Conservation (phyloP, 1,140 invertebrate genomes). For the Caenorhabditis briggsae region DNA sequence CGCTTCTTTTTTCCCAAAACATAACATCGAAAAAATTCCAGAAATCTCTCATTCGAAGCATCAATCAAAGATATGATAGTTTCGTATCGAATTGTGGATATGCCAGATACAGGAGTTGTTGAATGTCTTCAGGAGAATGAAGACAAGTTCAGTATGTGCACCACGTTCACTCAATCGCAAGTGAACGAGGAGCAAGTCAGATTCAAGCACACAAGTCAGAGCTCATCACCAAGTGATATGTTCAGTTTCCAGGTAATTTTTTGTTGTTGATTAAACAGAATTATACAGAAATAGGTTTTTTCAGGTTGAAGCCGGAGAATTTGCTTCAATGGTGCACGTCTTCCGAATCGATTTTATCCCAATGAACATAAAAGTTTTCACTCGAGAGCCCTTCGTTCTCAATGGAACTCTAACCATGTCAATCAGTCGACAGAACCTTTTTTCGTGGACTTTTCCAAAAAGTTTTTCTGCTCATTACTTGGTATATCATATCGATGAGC, state of each 20-base stretch:
- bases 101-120: constrained; percentile 74
- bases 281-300: constrained; percentile 54
- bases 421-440: constrained; percentile 68
- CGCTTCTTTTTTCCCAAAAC: too few species aligned
- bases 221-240: constrained; percentile 67
- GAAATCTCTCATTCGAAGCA: constrained; percentile 71
- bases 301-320: constrained; percentile 70
- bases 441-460: constrained; percentile 76
- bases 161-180: constrained; percentile 62
- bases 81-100: constrained; percentile 71
- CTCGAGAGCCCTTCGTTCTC: constrained; percentile 71
- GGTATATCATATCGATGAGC: constrained; percentile 75
- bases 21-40: constrained; percentile 12
- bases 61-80: constrained; percentile 71
- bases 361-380: constrained; percentile 75
- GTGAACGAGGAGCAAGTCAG: constrained; percentile 68
- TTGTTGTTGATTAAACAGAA: neutral
- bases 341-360: constrained; percentile 75
- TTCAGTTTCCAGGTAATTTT: constrained; percentile 73
- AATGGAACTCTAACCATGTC: constrained; percentile 73
- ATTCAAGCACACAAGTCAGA: constrained; percentile 71
- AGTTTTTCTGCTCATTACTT: constrained; percentile 68
- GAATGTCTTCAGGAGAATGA: constrained; percentile 69
- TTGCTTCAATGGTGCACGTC: constrained; percentile 67
- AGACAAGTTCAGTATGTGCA: constrained; percentile 60